Conservation (phyloP, 2,888 invertebrate species). For the Carterocephalus palaemon region DNA sequence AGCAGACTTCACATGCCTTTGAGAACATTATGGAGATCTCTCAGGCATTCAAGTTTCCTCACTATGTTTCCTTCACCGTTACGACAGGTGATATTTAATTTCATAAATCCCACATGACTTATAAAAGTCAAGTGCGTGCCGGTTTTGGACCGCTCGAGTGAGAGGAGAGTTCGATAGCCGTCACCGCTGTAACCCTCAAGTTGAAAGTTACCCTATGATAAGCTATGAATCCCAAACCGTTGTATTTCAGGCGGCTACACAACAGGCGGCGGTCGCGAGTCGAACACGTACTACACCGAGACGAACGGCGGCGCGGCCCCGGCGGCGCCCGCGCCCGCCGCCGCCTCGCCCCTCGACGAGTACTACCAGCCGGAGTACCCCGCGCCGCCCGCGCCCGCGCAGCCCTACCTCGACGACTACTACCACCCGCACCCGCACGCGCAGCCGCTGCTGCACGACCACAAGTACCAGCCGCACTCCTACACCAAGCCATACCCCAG, state of each 20-base stretch:
- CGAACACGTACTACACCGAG: constrained; percentile 73
- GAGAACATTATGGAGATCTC: too few relatives aligned
- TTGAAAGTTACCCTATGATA: too few relatives aligned
- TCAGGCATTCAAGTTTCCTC: too few relatives aligned
- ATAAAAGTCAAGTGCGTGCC: too few relatives aligned
- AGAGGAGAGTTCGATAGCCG: too few relatives aligned
- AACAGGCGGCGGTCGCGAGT: constrained; percentile 75
- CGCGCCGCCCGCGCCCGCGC: constrained; percentile 67
- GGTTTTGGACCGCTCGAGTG: too few relatives aligned
- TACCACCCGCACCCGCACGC: constrained; percentile 86
- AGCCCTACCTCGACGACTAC: constrained; percentile 84
- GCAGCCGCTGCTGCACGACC: constrained; percentile 80
- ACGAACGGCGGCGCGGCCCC: constrained; percentile 51
- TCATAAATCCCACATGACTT: too few relatives aligned
- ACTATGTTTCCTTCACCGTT: too few relatives aligned
- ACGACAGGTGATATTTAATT: too few relatives aligned
- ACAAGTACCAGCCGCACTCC: constrained; percentile 85
- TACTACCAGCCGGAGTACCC: constrained; percentile 74
- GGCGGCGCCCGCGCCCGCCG: constrained; percentile 52
- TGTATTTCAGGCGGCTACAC: constrained; percentile 74
- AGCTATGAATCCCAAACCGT: too few relatives aligned
- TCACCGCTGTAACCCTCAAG: too few relatives aligned
- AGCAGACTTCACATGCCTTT: too few relatives aligned
- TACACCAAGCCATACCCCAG: constrained; percentile 85
- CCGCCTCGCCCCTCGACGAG: constrained; percentile 74